These are phyloP conservation scores for Bufo bufo DNA, from an alignment of 2,113 vertebrate genomes.

Conservation along the genomic window DNA sequence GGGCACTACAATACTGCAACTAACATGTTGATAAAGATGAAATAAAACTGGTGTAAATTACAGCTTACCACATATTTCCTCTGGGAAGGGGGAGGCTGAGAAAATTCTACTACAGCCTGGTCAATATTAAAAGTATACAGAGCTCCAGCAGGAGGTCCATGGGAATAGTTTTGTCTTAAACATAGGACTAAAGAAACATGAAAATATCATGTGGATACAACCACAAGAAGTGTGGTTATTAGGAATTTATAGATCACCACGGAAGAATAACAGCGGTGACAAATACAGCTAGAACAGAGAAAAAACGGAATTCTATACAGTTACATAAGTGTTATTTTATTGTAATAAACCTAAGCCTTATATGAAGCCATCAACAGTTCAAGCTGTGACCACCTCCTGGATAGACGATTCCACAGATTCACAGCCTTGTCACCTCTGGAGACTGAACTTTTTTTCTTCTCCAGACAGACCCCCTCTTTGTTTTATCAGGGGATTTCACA, in stretches of 20 bases:
- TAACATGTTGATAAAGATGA: too few relatives aligned
- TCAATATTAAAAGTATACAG: slow-evolving; percentile 21
- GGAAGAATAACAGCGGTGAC: neutral
- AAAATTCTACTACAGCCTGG: neutral
- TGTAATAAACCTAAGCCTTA: too few relatives aligned
- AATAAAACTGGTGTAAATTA: neutral
- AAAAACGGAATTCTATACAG: too few relatives aligned
- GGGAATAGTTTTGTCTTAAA: slow-evolving; percentile 1
- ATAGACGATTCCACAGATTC: too few relatives aligned
- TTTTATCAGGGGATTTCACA: too few relatives aligned
- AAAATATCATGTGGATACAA: neutral
- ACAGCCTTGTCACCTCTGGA: too few relatives aligned
- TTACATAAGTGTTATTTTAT: too few relatives aligned
- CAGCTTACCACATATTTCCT: neutral
- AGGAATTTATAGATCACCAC: neutral
- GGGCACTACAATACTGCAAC: too few relatives aligned
- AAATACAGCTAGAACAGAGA: neutral
- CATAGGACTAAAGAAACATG: neutral
- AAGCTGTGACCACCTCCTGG: too few relatives aligned
- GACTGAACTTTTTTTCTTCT: too few relatives aligned
- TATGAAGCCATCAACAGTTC: too few relatives aligned
- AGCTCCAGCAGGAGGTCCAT: neutral
- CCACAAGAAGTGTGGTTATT: neutral
- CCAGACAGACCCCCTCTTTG: too few relatives aligned
- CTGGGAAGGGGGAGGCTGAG: neutral